Conservation (phyloP, 2,888 invertebrate genomes). For the Trissolcus japonicus region DNA sequence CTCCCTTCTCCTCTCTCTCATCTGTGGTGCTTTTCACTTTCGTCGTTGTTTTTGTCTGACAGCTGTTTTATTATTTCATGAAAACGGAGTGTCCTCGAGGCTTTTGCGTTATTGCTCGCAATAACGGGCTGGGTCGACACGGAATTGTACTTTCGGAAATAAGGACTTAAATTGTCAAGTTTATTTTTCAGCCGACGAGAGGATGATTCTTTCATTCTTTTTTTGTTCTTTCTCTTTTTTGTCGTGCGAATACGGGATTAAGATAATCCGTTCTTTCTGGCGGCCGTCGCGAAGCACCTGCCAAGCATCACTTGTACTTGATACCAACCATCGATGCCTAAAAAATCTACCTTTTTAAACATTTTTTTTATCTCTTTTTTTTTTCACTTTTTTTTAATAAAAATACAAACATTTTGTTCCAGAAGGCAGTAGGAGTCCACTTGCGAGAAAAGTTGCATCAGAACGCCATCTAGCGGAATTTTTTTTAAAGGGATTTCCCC, state of each 20-base stretch:
- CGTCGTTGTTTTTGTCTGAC: constrained; percentile 8
- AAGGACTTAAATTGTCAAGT: constrained; percentile 21
- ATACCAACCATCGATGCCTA: background rate
- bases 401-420: too few species aligned
- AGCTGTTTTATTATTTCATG: constrained; percentile 15
- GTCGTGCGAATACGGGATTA: constrained; percentile 33
- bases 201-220: constrained; percentile 1
- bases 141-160: constrained; percentile 37
- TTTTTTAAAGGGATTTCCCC: too few species aligned
- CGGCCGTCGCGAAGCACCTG: constrained; percentile 48
- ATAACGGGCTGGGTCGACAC: constrained; percentile 23
- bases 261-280: constrained; percentile 51
- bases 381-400: background rate
- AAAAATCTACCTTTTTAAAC: too few species aligned
- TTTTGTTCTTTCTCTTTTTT: constrained; percentile 14
- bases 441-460: too few species aligned
- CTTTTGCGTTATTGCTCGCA: constrained; percentile 23
- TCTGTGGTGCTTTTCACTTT: constrained; percentile 1
- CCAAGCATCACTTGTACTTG: constrained; percentile 30
- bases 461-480: too few species aligned
- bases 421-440: too few species aligned
- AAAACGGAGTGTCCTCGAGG: constrained; percentile 1
- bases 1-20: background rate
- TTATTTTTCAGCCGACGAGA: constrained; percentile 3
- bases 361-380: background rate